phyloP scores from a whole-genome alignment of 2,113 vertebrate genomes.

The Pagrus major region DNA sequence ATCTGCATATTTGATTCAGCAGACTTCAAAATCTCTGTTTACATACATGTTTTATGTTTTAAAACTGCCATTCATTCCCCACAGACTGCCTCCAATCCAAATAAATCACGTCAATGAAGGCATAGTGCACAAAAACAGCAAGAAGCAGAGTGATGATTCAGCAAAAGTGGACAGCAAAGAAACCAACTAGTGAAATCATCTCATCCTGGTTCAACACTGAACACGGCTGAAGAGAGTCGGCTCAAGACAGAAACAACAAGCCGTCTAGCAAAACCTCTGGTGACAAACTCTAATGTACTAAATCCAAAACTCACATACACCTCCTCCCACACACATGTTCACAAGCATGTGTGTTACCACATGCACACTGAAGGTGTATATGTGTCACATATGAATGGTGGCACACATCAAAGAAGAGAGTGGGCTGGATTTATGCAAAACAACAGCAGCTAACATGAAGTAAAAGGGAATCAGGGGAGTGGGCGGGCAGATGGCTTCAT shows the following conservation, averaged over 20 bases:
- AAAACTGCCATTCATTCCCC: background rate
- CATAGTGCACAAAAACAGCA: background rate
- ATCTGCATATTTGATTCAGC: background rate
- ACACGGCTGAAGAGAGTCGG: background rate
- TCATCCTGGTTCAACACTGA: background rate
- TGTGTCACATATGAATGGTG: slow-evolving; percentile 40
- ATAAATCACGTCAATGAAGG: background rate
- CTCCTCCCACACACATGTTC: slow-evolving; percentile 9
- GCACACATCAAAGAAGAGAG: slow-evolving; percentile 48
- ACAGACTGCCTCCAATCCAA: background rate
- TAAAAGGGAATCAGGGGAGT: slow-evolving; percentile 33
- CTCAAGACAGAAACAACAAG: slow-evolving; percentile 20
- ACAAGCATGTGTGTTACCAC: background rate
- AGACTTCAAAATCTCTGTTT: background rate
- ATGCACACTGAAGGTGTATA: slow-evolving; percentile 20
- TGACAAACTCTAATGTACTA: slow-evolving; percentile 57
- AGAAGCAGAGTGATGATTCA: background rate
- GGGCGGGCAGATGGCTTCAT: slow-evolving; percentile 50
- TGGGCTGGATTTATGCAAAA: slow-evolving; percentile 61
- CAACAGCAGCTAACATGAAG: slow-evolving; percentile 41
- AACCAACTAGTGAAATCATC: slow-evolving; percentile 7
- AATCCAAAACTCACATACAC: slow-evolving; percentile 13
- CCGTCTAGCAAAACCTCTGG: slow-evolving; percentile 17
- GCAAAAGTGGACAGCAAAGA: background rate
- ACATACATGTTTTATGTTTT: background rate